These are phyloP conservation scores for Zoanthus sociatus DNA, from an alignment of 92 coral and sea anemone genomes.

Conservation along the genomic window DNA sequence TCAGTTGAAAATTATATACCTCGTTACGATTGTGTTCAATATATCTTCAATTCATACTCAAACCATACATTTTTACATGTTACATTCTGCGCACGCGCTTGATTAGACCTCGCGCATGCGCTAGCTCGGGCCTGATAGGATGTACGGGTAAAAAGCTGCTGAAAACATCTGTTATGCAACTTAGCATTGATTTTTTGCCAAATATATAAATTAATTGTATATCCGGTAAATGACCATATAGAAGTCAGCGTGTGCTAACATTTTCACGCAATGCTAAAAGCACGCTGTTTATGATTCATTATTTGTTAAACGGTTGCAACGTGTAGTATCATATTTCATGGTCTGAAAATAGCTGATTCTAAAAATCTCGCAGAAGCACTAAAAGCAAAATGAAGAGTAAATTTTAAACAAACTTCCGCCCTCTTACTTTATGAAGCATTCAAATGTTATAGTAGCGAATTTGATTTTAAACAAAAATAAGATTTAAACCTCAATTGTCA, in stretches of 20 bases:
- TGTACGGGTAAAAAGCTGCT: too few relatives aligned
- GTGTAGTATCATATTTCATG: background rate
- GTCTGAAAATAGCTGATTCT: background rate
- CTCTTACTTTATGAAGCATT: background rate
- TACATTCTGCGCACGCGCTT: too few relatives aligned
- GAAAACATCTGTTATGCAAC: slow-evolving; percentile 28
- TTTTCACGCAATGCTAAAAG: slow-evolving; percentile 30
- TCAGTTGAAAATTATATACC: too few relatives aligned
- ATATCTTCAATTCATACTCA: too few relatives aligned
- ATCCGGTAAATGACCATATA: slow-evolving; percentile 7
- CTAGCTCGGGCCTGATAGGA: too few relatives aligned
- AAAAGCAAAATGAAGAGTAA: background rate
- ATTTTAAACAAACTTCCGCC: background rate
- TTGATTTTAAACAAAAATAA: background rate
- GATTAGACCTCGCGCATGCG: too few relatives aligned
- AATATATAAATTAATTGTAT: background rate
- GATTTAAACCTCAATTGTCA: background rate
- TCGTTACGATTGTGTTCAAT: too few relatives aligned
- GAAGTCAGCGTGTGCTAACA: background rate
- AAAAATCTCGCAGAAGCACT: background rate
- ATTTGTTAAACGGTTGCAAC: background rate
- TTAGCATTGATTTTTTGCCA: slow-evolving; percentile 7
- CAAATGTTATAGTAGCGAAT: background rate
- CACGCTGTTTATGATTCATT: background rate
- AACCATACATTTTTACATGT: too few relatives aligned